These are phyloP conservation scores for Sinonovacula constricta DNA, from an alignment of 1,140 invertebrate genomes.

Conservation along the genomic window DNA sequence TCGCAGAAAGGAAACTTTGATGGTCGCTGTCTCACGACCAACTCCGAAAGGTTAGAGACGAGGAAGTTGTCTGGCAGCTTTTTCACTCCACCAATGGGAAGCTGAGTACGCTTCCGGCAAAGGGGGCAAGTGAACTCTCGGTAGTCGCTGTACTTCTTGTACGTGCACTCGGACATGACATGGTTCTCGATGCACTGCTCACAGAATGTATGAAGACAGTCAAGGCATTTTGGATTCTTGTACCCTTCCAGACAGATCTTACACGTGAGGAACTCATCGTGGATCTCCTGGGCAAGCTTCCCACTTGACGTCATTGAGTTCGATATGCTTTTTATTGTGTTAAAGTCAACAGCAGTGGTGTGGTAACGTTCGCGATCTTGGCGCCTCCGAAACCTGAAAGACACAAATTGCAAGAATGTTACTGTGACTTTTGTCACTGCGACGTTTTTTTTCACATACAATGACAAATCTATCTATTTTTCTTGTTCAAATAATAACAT, in stretches of 20 bases:
- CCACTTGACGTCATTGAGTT: constrained; percentile 59
- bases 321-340: constrained; percentile 55
- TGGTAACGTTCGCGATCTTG: constrained; percentile 70
- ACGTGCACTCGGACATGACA: constrained; percentile 76
- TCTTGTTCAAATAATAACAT: too few relatives aligned
- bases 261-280: constrained; percentile 74
- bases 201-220: constrained; percentile 96
- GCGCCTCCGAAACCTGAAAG: constrained; percentile 68
- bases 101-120: constrained; percentile 78
- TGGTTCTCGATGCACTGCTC: constrained; percentile 85
- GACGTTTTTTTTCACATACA: too few relatives aligned
- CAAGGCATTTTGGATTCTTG: constrained; percentile 87
- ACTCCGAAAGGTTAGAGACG: constrained; percentile 77
- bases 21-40: constrained; percentile 74
- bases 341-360: constrained; percentile 69
- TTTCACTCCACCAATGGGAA: constrained; percentile 79
- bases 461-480: too few relatives aligned
- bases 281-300: constrained; percentile 72
- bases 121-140: constrained; percentile 79
- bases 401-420: too few relatives aligned
- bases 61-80: constrained; percentile 80
- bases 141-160: constrained; percentile 79
- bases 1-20: constrained; percentile 79
- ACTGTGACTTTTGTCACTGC: too few relatives aligned
- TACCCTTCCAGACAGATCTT: constrained; percentile 78